A percentile compares a stretch with the other conserved stretches of the same genome.
Evolutionary conservation across 2,113 vertebrate species (phyloP).

Genomic region (Uropsilus gracilis): DNA sequence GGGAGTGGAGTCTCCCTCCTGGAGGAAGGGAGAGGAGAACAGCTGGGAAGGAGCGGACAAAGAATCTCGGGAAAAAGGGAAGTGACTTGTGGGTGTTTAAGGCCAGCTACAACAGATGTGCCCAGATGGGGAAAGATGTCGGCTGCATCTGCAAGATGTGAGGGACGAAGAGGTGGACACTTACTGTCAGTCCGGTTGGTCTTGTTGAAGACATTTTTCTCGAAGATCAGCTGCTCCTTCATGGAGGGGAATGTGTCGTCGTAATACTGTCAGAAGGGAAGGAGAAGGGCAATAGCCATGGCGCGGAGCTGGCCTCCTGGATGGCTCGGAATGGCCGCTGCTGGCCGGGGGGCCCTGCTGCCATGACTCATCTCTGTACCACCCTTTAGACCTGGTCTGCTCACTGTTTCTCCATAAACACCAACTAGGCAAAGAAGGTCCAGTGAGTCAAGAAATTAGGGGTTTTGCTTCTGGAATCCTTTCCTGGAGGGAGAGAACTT

Average conservation of each 20-base stretch:
- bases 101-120: background rate
- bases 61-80: background rate
- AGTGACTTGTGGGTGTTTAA: background rate
- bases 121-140: background rate
- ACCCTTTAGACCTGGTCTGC: background rate
- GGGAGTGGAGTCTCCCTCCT: background rate
- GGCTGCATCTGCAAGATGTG: background rate
- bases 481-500: too few relatives aligned
- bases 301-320: background rate
- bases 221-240: slow-evolving; percentile 95
- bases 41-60: slow-evolving; percentile 12
- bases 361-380: background rate
- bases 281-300: background rate
- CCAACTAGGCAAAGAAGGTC: background rate
- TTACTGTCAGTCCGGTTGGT: slow-evolving; percentile 95
- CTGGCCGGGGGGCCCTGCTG: too few relatives aligned
- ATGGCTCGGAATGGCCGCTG: background rate
- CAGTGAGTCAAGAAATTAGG: background rate
- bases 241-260: slow-evolving; percentile 93
- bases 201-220: slow-evolving; percentile 98
- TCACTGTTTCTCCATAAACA: background rate
- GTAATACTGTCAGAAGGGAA: slow-evolving; percentile 90
- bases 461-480: background rate
- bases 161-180: slow-evolving; percentile 36
- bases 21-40: background rate